Conservation (phyloP, 2,113 vertebrate species). For the Solea solea region DNA sequence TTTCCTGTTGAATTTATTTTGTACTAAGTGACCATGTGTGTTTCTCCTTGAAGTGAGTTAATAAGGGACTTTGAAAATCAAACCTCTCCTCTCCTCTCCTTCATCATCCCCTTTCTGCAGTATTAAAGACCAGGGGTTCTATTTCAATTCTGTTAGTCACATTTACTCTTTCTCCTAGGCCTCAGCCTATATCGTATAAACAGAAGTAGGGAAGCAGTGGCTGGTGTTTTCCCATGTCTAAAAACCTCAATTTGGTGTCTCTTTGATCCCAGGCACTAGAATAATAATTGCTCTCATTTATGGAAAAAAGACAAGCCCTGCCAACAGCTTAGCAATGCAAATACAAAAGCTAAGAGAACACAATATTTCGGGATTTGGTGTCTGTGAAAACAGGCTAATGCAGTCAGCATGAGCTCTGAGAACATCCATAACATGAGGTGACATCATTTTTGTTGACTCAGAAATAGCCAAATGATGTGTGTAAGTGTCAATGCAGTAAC, state of each 20-base stretch:
- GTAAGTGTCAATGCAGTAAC: too few relatives aligned
- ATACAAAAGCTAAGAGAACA: slow-evolving; percentile 42
- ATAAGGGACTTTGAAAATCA: too few relatives aligned
- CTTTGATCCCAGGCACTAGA: slow-evolving; percentile 69
- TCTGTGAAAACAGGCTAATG: slow-evolving; percentile 10
- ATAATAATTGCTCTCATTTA: slow-evolving; percentile 75
- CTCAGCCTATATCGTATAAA: slow-evolving; percentile 71
- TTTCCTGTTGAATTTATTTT: neutral
- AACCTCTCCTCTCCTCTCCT: neutral
- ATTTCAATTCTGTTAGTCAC: slow-evolving; percentile 75
- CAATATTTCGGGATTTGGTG: slow-evolving; percentile 8
- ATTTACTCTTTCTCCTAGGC: slow-evolving; percentile 52
- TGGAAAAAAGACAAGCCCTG: slow-evolving; percentile 68
- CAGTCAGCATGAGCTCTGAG: neutral
- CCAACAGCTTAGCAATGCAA: slow-evolving; percentile 61
- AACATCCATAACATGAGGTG: neutral
- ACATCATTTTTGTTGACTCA: slow-evolving; percentile 5
- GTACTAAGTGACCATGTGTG: too few relatives aligned
- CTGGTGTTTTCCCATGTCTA: slow-evolving; percentile 62
- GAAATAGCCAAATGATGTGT: too few relatives aligned
- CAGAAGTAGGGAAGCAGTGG: slow-evolving; percentile 63
- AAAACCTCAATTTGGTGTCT: slow-evolving; percentile 69
- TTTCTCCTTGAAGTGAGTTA: too few relatives aligned
- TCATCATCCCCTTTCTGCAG: slow-evolving; percentile 8
- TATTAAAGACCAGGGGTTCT: slow-evolving; percentile 67